Percentiles rank a stretch among this genome's conserved stretches.
Conservation (phyloP, 2,888 invertebrate genomes). For the Limnephilus marmoratus region DNA sequence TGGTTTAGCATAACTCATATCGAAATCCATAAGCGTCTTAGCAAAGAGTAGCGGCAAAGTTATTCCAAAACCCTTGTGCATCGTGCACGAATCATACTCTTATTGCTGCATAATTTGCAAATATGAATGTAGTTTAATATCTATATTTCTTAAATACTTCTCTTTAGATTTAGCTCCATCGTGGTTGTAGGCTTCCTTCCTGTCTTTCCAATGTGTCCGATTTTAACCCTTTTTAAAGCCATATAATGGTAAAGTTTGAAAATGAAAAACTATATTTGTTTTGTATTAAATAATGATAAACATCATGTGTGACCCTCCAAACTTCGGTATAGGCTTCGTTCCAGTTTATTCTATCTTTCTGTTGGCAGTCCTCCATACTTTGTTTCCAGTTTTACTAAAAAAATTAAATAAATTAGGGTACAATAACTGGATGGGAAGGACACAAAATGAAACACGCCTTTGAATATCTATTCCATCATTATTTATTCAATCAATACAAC, state of each 20-base stretch:
- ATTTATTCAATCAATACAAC: slow-evolving; percentile 75
- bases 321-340: too few species aligned
- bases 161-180: background rate
- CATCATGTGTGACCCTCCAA: background rate
- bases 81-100: too few species aligned
- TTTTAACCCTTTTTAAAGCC: background rate
- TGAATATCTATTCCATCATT: slow-evolving; percentile 56
- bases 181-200: background rate
- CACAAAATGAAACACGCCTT: background rate
- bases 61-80: too few species aligned
- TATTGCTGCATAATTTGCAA: too few species aligned
- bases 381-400: background rate
- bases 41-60: too few species aligned
- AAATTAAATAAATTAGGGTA: background rate
- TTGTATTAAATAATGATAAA: background rate
- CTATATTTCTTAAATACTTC: too few species aligned
- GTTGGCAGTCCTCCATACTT: background rate
- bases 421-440: background rate
- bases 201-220: background rate
- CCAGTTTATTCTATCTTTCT: too few species aligned
- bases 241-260: too few species aligned
- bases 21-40: too few species aligned
- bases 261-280: background rate
- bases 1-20: too few species aligned
- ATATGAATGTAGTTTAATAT: too few species aligned